Evolutionary conservation across 53 echinoderm and acorn worm genomes (phyloP).

Genomic region (Paracentrotus lividus): DNA sequence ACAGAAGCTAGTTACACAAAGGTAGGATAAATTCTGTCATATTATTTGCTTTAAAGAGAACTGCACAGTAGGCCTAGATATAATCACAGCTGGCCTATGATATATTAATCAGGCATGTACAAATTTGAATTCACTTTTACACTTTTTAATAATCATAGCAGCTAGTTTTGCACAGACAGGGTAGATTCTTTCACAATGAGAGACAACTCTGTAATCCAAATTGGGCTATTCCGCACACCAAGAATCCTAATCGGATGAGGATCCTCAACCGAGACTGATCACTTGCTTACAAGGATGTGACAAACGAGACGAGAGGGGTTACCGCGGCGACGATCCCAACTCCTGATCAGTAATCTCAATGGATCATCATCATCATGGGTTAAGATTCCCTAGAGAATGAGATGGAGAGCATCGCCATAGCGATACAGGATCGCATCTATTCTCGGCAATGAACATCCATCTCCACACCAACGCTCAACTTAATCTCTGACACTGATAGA

Average conservation of each 20-base stretch:
- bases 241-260: background rate
- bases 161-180: background rate
- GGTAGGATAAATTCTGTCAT: too few species aligned
- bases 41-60: too few species aligned
- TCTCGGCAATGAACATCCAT: slow-evolving; percentile 1
- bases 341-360: slow-evolving; percentile 38
- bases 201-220: slow-evolving; percentile 1
- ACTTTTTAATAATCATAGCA: background rate
- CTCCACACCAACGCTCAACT: background rate
- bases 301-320: slow-evolving; percentile 27
- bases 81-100: too few species aligned
- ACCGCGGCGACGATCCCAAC: background rate
- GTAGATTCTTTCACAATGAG: background rate
- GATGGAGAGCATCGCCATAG: slow-evolving; percentile 14
- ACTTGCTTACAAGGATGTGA: slow-evolving; percentile 18
- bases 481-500: background rate
- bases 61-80: too few species aligned
- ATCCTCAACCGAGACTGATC: slow-evolving; percentile 27
- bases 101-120: background rate
- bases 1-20: too few species aligned
- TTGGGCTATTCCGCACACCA: background rate
- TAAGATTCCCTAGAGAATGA: background rate
- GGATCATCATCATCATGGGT: slow-evolving; percentile 33
- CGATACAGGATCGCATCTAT: slow-evolving; percentile 40
- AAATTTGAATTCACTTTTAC: background rate